Conservation (phyloP, 2,113 vertebrate genomes). For the Elachura formosa region DNA sequence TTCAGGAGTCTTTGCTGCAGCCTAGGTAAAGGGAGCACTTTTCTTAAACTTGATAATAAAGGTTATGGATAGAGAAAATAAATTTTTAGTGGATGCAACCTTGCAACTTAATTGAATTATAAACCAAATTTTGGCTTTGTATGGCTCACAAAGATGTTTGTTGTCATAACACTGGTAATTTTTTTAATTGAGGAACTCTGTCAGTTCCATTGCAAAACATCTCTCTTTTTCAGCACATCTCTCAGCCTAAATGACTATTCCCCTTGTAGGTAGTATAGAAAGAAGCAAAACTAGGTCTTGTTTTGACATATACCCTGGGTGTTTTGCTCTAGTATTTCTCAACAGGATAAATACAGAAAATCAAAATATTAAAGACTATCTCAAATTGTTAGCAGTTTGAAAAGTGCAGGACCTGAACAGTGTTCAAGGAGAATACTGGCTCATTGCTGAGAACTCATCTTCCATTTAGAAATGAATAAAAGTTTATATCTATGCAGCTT, state of each 20-base stretch:
- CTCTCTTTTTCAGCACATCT: not conserved
- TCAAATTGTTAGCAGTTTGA: not conserved
- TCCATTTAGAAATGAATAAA: not conserved
- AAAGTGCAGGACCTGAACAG: not conserved
- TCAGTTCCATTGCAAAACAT: not conserved
- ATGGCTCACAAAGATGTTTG: not conserved
- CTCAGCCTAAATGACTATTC: not conserved
- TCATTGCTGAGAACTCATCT: not conserved
- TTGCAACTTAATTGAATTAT: not conserved
- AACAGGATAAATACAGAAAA: not conserved
- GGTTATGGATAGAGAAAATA: not conserved
- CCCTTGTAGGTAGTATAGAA: not conserved
- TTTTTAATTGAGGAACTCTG: not conserved
- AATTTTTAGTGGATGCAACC: not conserved
- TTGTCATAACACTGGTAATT: not conserved
- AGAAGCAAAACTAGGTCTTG: not conserved
- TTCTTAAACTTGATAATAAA: not conserved
- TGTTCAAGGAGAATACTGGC: not conserved
- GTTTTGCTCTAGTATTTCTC: not conserved
- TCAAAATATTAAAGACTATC: not conserved
- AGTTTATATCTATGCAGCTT: not conserved
- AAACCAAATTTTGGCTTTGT: not conserved
- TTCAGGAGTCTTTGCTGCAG: not conserved
- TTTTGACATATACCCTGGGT: not conserved
- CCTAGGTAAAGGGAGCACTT: not conserved